Evolutionary conservation across 1,140 invertebrate species (phyloP), one percentile per base, ranked within the genome.

Genomic region (Brachionus angularis): DNA sequence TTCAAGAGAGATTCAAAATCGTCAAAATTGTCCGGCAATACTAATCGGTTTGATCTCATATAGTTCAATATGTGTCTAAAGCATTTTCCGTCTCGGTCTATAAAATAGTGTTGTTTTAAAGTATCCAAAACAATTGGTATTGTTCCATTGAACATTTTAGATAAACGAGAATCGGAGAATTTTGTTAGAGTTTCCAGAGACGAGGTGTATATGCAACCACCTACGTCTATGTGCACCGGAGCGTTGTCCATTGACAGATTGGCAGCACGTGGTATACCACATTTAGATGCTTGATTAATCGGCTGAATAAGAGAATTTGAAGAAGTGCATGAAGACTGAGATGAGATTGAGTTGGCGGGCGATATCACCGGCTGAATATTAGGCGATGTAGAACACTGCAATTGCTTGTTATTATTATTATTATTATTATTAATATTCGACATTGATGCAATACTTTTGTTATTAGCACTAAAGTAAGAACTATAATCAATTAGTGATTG

Each of bases 121-220:
- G 75, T 74, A 74, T 81, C 79, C 53, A 76, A 74, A 53, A 79
- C 77, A 7, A 80, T 73, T 12, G 76, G 46, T 61, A 80, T 77
- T 27, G 78, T 75, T 3, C 79, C 79, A 73, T 77, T 79, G 73
- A 82, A 80, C 58, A 79, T 76, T 64, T 77, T 74, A 42, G 75
- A 76, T 12, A 82, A 73, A 10, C 76, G 72, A 1, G 79, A 80
- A n/a, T 77, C 76, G 4, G 75, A 71, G 16, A 77, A 76, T 53
- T 76, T 76, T 7, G 69, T 71, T 7, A 80, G 72, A 2, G 78
- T 80, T 7, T 77, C 77, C 3, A 79, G 73, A 12, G 78, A 67
- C 7, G 79, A 79, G 52, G 78, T 77, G 72, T 77, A 79, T n/a
- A 75, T 69, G 3, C 77, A 72, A 7, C 79, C 79, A 21, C 79